Percentiles rank a stretch among this genome's conserved stretches.
These are phyloP conservation scores for Drosophila nebulosa DNA, from an alignment of 1,140 invertebrate species.

Conservation along the genomic window DNA sequence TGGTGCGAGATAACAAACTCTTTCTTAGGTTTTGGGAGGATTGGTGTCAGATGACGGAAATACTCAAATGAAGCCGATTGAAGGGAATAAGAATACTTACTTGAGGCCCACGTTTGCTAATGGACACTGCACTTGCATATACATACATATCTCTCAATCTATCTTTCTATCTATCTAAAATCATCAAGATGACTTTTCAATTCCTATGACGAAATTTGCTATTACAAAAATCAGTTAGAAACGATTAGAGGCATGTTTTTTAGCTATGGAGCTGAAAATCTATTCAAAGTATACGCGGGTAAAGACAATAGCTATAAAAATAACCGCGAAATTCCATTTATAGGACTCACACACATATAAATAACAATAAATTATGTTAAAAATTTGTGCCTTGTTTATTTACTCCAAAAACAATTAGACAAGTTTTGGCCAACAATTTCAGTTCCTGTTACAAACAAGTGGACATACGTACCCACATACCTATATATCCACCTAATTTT, in stretches of 20 bases:
- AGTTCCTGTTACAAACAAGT: conserved; percentile 35
- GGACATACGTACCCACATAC: neutral
- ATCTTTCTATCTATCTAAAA: no score
- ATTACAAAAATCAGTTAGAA: neutral
- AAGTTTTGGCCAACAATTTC: conserved; percentile 1
- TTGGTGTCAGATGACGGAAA: no score
- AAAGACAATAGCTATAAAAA: neutral
- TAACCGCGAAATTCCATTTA: neutral
- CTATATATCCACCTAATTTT: neutral
- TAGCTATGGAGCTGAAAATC: neutral
- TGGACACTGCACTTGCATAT: no score
- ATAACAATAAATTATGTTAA: neutral
- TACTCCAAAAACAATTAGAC: neutral
- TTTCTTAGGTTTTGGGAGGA: no score
- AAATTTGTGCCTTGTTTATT: neutral
- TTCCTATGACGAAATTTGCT: no score
- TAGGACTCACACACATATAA: neutral
- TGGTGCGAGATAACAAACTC: no score
- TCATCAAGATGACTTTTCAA: no score
- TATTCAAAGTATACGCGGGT: neutral
- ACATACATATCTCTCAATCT: no score
- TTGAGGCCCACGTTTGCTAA: no score
- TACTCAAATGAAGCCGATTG: no score
- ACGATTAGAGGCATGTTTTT: neutral
- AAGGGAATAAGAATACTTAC: no score